Conservation (phyloP, 2,113 vertebrate species). For the Microcebus lehilahytsara region DNA sequence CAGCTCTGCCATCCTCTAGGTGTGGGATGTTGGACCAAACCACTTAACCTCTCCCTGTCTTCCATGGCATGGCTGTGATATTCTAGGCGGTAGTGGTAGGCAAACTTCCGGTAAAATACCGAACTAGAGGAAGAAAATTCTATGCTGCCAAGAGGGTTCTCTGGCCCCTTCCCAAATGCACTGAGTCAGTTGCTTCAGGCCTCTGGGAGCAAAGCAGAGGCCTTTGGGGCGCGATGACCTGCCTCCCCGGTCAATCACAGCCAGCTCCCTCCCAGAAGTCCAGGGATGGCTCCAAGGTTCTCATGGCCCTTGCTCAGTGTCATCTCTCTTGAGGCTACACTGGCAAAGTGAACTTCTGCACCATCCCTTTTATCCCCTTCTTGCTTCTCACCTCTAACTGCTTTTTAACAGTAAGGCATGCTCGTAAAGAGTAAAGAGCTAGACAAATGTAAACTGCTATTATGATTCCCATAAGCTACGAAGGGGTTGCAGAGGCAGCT, state of each 20-base stretch:
- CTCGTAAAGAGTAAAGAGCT: not conserved
- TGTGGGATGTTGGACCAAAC: not conserved
- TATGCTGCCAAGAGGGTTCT: not conserved
- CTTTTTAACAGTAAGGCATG: not conserved
- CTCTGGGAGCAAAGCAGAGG: not conserved
- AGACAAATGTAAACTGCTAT: not conserved
- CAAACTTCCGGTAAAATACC: not conserved
- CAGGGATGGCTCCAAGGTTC: not conserved
- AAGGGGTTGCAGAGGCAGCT: not conserved
- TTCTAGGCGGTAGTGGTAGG: not conserved
- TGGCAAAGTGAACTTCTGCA: not conserved
- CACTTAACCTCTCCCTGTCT: not conserved
- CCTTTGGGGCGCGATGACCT: not conserved
- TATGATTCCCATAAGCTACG: not conserved
- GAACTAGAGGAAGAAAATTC: not conserved
- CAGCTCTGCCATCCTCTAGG: not conserved
- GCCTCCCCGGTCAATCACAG: not conserved
- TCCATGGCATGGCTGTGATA: not conserved
- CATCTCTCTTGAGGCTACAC: not conserved
- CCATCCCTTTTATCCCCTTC: not conserved
- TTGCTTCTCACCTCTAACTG: not conserved
- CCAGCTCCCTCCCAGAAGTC: not conserved
- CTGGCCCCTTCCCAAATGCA: not conserved
- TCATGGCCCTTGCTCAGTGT: not conserved
- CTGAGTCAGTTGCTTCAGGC: not conserved